Evolutionary conservation across 2,797 vertebrate species (phyloP), one percentile per base, ranked within the genome.

Genomic region (Cynodonichthys magdalenae): DNA sequence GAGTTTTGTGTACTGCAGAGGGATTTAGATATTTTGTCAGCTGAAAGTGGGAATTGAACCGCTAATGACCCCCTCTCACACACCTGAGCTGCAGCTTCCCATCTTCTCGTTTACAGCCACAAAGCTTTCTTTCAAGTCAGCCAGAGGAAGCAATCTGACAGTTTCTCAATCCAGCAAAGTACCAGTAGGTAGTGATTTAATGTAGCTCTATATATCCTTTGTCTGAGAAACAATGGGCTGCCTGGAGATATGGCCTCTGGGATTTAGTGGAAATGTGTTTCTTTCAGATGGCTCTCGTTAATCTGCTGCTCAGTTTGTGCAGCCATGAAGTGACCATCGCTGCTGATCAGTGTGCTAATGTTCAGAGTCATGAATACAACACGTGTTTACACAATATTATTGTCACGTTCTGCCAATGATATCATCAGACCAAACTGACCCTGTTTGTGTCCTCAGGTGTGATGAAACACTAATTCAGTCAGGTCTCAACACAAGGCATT

Each of bases 251-350:
- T 36, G 20, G 4, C 59, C 36, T 31, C 24, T 18, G n/a, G 0
- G 5, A 31, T 58, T 69, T 18, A 48, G 15, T 6, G 44, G 48
- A 59, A 9, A 63, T 3, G 3, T 52, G 34, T 50, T 61, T 58
- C 14, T 63, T 72, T 64, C 28, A 18, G n/a, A 54, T 59, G 41
- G 19, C 36, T 59, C 28, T 76, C 48, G 54, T 71, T 71, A 58
- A 53, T 59, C 51, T 50, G 18, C 24, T 29, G 28, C 29, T 67
- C 15, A 18, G 9, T 47, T 18, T 52, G 29, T 64, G 51, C 12
- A 54, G 45, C 29, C 29, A 56, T 46, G 45, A 28, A 50, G 36
- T 8, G 34, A 51, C 20, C 31, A 50, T 50, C 27, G 20, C 1
- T 41, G 11, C 9, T 15, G 44, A 41, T 55, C 31, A 44, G n/a